Base-by-base conservation (phyloP, 2,888 invertebrate genomes). In the Brassicogethes aeneus region DNA sequence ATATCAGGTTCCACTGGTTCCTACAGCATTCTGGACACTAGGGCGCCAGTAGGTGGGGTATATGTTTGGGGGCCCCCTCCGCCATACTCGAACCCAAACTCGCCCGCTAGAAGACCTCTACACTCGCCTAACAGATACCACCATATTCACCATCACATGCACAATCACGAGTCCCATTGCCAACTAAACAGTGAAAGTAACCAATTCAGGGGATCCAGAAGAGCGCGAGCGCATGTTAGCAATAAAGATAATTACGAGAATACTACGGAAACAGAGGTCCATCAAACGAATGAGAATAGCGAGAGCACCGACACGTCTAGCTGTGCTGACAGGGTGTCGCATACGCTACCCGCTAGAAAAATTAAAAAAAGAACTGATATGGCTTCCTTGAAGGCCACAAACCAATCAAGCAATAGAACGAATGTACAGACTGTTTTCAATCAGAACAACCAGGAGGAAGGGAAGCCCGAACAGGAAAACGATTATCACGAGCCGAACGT, bases 1-100 rank as follows among this genome's bases (percentile, higher is more conserved):
- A 62, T 60, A 23, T 61, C 63, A 12, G 62, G 60, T 8, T 65
- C 64, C 30, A 64, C 60, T 33, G 72, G 71, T 52, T 74, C 68
- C 1, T 82, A 79, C 52, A 76, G 80, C 15, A 78, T 77, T 7
- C 65, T 78, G 59, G 62, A 70, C 61, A 49, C 76, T 60, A 50
- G 80, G 64, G 57, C 78, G 58, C 57, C 65, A 15, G 69, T 77
- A 56, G 68, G 80, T 55, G 58, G 75, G 60, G 43, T 75, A 61
- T 66, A 78, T 68, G 61, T 88, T 13, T 90, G 90, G 90, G 91
- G 89, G 0, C 91, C 90, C 0, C 90, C 90, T 1, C 90, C 91
- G 0, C 90, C 90, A 0, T 91, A 91, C 59, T 86, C 86, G 43
- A 85, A 86, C 37, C 85, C 85, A 29, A 86, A 86, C 52, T 79